Base-by-base conservation (phyloP, 2,888 invertebrate genomes). In the Lissocephala sabroskyi region DNA sequence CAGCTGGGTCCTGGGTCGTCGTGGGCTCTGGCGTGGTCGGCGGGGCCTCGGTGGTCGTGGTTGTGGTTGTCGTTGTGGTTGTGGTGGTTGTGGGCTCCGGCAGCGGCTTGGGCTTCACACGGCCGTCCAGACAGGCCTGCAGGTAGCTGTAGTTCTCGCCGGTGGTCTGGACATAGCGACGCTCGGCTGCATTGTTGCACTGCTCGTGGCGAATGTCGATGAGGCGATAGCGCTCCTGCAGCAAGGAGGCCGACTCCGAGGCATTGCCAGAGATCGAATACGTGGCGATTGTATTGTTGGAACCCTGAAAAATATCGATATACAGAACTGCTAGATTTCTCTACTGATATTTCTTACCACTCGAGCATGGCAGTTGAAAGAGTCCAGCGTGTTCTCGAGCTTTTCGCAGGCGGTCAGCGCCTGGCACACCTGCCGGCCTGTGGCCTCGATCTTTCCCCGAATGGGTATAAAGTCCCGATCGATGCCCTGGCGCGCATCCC, bases 241-340 rank as follows among this genome's bases (percentile, higher is more conserved):
- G 45, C 16, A 70, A 7, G 1, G 48, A 58, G 2, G 66, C 63
- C 18, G 65, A 65, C 33, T 80, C 81, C 0, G 80, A 66, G 11
- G 80, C 79, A 52, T 81, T 81, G n/a, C 80, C 71, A 1, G 80
- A 81, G 30, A 81, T 80, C 39, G 59, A 49, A 28, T 80, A 81
- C 0, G 71, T 68, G 30, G 57, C 30, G 18, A 79, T 55, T 2
- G 81, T 80, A 42, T 77, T 80, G 44, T 79, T 71, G n/a, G 74
- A 61, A 5, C 82, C 80, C 80, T 80, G 14, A 3, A 19, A 32
- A 7, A 9, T 2, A 9, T n/a, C 18, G n/a, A 18, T n/a, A n/a
- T n/a, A n/a, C n/a, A n/a, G n/a, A n/a, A n/a, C n/a, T n/a, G n/a
- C n/a, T n/a, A n/a, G n/a, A n/a, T n/a, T n/a, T n/a, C n/a, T n/a